These are phyloP conservation scores for Nomada ferruginata DNA, from an alignment of 2,888 invertebrate species.

Conservation along the genomic window DNA sequence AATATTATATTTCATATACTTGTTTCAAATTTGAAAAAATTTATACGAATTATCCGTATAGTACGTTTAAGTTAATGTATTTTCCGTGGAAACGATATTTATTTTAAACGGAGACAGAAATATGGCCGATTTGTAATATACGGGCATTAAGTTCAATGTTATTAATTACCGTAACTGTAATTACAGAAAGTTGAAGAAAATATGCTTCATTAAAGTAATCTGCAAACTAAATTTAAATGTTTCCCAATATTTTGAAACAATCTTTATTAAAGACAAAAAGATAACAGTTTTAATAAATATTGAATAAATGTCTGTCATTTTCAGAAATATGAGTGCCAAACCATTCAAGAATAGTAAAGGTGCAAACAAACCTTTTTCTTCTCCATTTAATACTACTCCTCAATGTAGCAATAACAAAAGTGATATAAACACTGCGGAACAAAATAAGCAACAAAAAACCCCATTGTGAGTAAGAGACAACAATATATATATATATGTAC, in stretches of 20 bases:
- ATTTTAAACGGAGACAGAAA: background rate
- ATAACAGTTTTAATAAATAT: background rate
- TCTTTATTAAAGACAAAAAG: background rate
- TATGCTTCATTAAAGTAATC: background rate
- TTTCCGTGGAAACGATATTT: background rate
- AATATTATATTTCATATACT: background rate
- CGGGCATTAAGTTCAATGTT: background rate
- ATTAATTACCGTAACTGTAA: background rate
- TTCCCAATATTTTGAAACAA: background rate
- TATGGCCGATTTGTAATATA: background rate
- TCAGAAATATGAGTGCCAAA: constrained; percentile 51
- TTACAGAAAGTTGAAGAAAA: background rate
- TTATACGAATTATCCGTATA: background rate
- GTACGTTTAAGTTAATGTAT: background rate
- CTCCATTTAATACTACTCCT: constrained; percentile 69
- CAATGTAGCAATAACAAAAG: constrained; percentile 17
- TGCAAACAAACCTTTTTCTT: constrained; percentile 74
- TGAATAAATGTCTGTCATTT: constrained; percentile 3
- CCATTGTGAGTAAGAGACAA: constrained; percentile 22
- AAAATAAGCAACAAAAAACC: background rate
- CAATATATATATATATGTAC: background rate
- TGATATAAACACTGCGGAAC: background rate
- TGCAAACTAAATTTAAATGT: background rate
- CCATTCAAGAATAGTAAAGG: constrained; percentile 73
- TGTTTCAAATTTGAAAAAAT: background rate